These are phyloP conservation scores for Cercocebus atys DNA, from an alignment of 2,113 vertebrate species.

Conservation along the genomic window DNA sequence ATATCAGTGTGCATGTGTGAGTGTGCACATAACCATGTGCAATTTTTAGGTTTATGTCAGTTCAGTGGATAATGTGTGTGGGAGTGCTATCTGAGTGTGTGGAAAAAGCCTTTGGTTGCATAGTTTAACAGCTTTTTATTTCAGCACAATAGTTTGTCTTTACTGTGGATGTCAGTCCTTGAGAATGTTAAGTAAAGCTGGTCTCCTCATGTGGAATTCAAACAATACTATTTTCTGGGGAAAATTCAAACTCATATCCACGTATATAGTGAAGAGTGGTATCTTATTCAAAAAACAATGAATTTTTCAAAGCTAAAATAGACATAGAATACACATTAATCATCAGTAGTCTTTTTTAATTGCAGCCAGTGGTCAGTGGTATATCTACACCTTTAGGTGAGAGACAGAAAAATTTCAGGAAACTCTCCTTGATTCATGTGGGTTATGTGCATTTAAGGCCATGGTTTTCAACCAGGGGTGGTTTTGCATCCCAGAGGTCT, in stretches of 20 bases:
- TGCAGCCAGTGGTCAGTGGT: background rate
- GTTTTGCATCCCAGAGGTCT: background rate
- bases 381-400: background rate
- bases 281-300: background rate
- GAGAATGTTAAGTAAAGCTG: background rate
- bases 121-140: background rate
- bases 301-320: background rate
- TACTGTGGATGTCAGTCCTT: background rate
- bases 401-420: background rate
- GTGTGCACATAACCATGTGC: rapidly evolving
- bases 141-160: background rate
- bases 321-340: background rate
- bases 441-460: background rate
- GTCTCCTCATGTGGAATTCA: background rate
- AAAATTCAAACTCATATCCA: background rate
- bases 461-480: background rate
- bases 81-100: background rate
- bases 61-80: background rate
- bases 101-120: background rate
- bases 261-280: background rate
- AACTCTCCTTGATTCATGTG: background rate
- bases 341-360: background rate
- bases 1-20: background rate
- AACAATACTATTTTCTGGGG: background rate
- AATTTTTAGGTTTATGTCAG: background rate